Evolutionary conservation across 2,888 invertebrate species (phyloP).

Genomic region (Drosophila macrospina): DNA sequence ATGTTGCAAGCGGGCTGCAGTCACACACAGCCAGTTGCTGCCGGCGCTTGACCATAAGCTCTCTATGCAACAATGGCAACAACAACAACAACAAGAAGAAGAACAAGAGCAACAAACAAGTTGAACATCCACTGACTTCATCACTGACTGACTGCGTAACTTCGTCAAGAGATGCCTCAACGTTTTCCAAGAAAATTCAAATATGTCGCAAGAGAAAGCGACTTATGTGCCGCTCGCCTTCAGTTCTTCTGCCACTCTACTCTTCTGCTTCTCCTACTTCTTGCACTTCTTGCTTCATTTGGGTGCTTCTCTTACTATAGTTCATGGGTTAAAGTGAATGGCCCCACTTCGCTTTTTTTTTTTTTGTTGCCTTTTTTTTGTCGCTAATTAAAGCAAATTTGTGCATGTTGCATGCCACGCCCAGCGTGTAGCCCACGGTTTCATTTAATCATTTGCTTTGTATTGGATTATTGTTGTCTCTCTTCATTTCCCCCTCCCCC

Average conservation of each 20-base stretch:
- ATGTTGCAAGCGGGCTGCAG: slow-evolving; percentile 8
- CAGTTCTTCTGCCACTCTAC: neutral
- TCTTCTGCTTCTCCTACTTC: neutral
- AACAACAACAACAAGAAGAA: slow-evolving; percentile 20
- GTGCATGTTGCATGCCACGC: slow-evolving; percentile 20
- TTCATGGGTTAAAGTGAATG: slow-evolving; percentile 56
- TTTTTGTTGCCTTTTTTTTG: neutral
- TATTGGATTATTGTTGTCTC: slow-evolving; percentile 1
- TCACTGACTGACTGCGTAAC: slow-evolving; percentile 32
- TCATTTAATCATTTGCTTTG: slow-evolving; percentile 3
- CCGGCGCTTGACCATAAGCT: slow-evolving; percentile 51
- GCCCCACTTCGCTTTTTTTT: neutral
- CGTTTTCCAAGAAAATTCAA: slow-evolving; percentile 55
- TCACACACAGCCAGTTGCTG: slow-evolving; percentile 22
- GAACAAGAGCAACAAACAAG: slow-evolving; percentile 17
- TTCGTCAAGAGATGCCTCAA: slow-evolving; percentile 45
- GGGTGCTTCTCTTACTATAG: slow-evolving; percentile 45
- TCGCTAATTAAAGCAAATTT: slow-evolving; percentile 40
- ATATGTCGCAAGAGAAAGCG: slow-evolving; percentile 55
- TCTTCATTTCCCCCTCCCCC: neutral
- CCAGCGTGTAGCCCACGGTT: neutral
- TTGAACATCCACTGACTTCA: slow-evolving; percentile 40
- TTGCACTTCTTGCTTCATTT: slow-evolving; percentile 5
- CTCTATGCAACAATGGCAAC: slow-evolving; percentile 17
- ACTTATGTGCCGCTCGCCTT: slow-evolving; percentile 17